A percentile compares a stretch with the other conserved stretches of the same genome.
Evolutionary conservation across 2,888 invertebrate species (phyloP).

Genomic region (Lithophane leautieri): DNA sequence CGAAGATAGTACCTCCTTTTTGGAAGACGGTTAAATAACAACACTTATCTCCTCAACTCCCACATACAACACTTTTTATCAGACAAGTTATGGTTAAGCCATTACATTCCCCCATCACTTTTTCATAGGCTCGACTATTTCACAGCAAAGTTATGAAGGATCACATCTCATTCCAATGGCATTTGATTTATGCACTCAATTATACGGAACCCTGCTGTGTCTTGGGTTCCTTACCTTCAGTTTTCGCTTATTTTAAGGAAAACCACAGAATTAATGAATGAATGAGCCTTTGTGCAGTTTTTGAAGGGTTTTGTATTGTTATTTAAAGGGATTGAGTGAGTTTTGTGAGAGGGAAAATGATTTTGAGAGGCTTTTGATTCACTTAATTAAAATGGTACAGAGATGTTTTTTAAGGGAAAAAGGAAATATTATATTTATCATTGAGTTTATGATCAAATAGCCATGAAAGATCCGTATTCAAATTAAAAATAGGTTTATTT

Average conservation of each 20-base stretch:
- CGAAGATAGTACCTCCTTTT: background rate
- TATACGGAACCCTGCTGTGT: slow-evolving; percentile 79
- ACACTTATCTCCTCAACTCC: background rate
- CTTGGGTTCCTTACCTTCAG: slow-evolving; percentile 60
- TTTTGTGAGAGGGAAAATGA: slow-evolving; percentile 14
- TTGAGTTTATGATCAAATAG: background rate
- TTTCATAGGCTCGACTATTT: slow-evolving; percentile 68
- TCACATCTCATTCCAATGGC: slow-evolving; percentile 83
- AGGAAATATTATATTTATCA: background rate
- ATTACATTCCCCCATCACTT: slow-evolving; percentile 56
- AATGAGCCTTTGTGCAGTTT: slow-evolving; percentile 48
- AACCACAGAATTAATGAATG: slow-evolving; percentile 61
- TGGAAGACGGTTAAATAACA: background rate
- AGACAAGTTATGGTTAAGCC: slow-evolving; percentile 52
- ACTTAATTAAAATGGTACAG: slow-evolving; percentile 15
- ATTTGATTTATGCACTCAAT: slow-evolving; percentile 87
- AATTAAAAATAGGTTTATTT: background rate
- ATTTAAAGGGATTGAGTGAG: slow-evolving; percentile 35
- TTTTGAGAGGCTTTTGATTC: slow-evolving; percentile 8
- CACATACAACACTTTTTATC: slow-evolving; percentile 64
- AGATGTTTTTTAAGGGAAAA: background rate
- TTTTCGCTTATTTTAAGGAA: slow-evolving; percentile 66
- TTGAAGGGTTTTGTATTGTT: slow-evolving; percentile 48
- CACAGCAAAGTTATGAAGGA: slow-evolving; percentile 74
- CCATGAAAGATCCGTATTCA: background rate